These are phyloP conservation scores for Muschampia plurimacula DNA, from an alignment of 2,888 invertebrate species.

Conservation along the genomic window DNA sequence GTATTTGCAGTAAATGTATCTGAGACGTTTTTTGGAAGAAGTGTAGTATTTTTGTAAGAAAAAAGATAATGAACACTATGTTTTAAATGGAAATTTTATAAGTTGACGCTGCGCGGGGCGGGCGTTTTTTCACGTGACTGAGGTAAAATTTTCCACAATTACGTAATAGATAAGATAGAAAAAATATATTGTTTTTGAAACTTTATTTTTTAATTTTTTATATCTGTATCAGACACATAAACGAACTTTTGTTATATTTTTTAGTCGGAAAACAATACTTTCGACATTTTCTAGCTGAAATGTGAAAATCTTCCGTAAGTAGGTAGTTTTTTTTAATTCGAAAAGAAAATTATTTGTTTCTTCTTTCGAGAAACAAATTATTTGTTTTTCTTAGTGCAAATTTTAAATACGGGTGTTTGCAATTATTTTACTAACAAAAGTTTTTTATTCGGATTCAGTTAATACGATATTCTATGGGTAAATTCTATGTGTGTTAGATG, in stretches of 20 bases:
- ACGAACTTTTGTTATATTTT: not conserved
- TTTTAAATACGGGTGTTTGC: no score
- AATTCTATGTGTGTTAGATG: no score
- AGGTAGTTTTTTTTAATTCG: no score
- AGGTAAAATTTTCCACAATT: slow-evolving; percentile 73
- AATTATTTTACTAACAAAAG: no score
- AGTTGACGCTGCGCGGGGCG: slow-evolving; percentile 67
- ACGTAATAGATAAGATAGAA: slow-evolving; percentile 51
- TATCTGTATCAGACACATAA: not conserved
- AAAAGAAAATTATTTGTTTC: no score
- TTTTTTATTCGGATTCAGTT: no score
- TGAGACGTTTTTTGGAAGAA: slow-evolving; percentile 48
- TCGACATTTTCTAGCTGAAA: not conserved
- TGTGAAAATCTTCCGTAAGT: not conserved
- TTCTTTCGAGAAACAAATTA: no score
- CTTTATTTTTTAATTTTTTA: not conserved
- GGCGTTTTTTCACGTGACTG: slow-evolving; percentile 68
- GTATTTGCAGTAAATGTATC: slow-evolving; percentile 46
- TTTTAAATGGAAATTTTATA: slow-evolving; percentile 85
- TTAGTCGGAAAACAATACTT: not conserved
- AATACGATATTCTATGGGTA: no score
- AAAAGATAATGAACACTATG: slow-evolving; percentile 81
- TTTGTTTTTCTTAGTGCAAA: no score
- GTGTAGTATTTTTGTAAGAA: slow-evolving; percentile 74
- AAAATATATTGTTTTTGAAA: slow-evolving; percentile 3